Evolutionary conservation across 2,888 invertebrate species (phyloP).

Genomic region (Amphimallon solstitiale): DNA sequence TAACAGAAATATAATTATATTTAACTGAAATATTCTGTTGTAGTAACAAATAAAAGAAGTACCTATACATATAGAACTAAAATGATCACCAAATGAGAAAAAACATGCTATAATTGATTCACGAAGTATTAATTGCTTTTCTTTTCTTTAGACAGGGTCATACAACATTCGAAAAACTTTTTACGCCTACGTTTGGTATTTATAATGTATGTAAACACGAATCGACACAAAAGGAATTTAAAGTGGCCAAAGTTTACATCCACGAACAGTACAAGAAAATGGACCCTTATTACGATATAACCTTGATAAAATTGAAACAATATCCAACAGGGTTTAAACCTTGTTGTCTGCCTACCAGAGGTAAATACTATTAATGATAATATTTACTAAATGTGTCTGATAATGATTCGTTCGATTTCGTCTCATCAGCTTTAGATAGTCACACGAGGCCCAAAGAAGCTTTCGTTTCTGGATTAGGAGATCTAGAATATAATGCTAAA

Average conservation of each 20-base stretch:
- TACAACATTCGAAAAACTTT: conserved; percentile 5
- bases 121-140: conserved; percentile 11
- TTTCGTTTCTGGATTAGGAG: conserved; percentile 57
- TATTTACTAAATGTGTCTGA: not conserved
- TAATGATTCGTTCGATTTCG: not conserved
- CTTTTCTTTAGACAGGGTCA: conserved; percentile 31
- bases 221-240: conserved; percentile 50
- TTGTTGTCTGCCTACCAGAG: conserved; percentile 55
- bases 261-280: conserved; percentile 57
- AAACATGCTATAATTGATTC: not conserved
- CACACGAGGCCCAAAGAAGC: conserved; percentile 53
- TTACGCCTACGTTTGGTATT: conserved; percentile 47
- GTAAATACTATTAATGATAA: no score
- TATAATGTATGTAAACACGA: conserved; percentile 58
- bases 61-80: no score
- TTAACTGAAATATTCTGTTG: no score
- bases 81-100: not conserved
- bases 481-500: conserved; percentile 52
- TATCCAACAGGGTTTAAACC: conserved; percentile 53
- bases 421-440: not conserved
- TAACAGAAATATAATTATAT: no score
- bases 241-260: conserved; percentile 55
- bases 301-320: conserved; percentile 53
- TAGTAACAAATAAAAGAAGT: no score
- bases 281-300: conserved; percentile 59